Base-by-base conservation (phyloP, 2,113 vertebrate species). In the Dipodomys spectabilis region DNA sequence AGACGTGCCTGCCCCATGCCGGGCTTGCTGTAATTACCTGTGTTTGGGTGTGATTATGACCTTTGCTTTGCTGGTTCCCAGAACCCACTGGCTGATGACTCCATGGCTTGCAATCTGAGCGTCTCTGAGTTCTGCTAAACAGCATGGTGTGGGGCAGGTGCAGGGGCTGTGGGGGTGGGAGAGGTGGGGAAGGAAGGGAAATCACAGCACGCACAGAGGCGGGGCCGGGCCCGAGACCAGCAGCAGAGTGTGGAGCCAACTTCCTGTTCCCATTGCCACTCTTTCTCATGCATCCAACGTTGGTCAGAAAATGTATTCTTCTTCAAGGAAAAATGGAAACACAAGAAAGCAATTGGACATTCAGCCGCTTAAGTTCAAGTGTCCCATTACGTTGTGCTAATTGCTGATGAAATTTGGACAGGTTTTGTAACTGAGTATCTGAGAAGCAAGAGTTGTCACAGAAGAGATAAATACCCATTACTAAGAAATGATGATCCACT, bases 401-500 rank as follows among this genome's bases (percentile, higher is more conserved):
- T 97, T 97, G 82, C 81, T 97, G 82, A 96, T 94, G 86, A 96
- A 69, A 20, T 86, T 84, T 16, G 60, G 94, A 64, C 45, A 90
- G 53, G 22, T 82, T 57, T 57, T 57, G 87, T 53, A 44, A 72
- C 72, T 7, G n/a, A 23, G 77, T 45, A 84, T 88, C 79, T 96
- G 86, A 96, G 96, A 97, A 97, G 97, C 95, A 97, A 97, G 97
- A 96, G 83, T 19, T 82, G 71, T 88, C 96, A 85, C 93, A 95
- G 96, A 95, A 91, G 90, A 98, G 96, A 98, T 95, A 97, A 97
- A 97, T 97, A 96, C 81, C 90, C 74, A 69, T 83, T 94, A 81
- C 95, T 96, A 82, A 97, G 96, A 96, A 97, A 97, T 94, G 93
- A 96, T 93, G 95, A 97, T 97, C 94, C 93, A 93, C 71, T 97